Percentiles rank a stretch among this genome's conserved stretches.
Evolutionary conservation across 2,797 vertebrate species (phyloP).

Genomic region (Coccyzus lansbergi): DNA sequence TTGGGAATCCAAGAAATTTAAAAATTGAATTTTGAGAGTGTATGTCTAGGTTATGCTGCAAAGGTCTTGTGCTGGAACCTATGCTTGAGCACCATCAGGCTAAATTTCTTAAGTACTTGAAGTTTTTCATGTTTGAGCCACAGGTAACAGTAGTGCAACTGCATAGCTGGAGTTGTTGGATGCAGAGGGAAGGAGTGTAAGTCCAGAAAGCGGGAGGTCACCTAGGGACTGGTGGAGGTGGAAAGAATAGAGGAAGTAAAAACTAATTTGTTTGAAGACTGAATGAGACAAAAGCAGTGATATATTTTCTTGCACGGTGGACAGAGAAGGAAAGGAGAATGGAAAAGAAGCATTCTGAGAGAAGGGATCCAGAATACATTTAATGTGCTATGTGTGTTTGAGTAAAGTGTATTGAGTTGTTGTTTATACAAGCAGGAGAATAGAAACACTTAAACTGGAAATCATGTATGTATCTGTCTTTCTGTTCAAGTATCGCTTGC

Average conservation of each 20-base stretch:
- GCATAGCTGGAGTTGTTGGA: rapidly evolving
- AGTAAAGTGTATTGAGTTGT: neutral
- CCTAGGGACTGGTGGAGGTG: neutral
- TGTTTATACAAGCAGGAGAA: neutral
- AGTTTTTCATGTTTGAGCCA: neutral
- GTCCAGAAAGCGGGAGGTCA: neutral
- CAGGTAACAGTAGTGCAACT: neutral
- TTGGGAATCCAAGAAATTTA: neutral
- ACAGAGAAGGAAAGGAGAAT: neutral
- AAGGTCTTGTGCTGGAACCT: neutral
- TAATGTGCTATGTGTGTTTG: rapidly evolving
- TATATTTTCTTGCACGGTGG: neutral
- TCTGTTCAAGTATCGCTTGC: neutral
- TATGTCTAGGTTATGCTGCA: neutral
- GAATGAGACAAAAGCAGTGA: neutral
- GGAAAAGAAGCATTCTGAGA: neutral
- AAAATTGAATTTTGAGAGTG: neutral
- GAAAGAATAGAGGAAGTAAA: neutral
- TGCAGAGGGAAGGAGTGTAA: neutral
- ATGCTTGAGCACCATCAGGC: neutral
- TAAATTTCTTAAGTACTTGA: neutral
- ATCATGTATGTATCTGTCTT: neutral
- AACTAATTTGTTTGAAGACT: neutral
- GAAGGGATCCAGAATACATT: neutral
- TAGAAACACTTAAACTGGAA: neutral